Base-by-base conservation (phyloP, 2,797 vertebrate genomes). In the Mastacembelus armatus region DNA sequence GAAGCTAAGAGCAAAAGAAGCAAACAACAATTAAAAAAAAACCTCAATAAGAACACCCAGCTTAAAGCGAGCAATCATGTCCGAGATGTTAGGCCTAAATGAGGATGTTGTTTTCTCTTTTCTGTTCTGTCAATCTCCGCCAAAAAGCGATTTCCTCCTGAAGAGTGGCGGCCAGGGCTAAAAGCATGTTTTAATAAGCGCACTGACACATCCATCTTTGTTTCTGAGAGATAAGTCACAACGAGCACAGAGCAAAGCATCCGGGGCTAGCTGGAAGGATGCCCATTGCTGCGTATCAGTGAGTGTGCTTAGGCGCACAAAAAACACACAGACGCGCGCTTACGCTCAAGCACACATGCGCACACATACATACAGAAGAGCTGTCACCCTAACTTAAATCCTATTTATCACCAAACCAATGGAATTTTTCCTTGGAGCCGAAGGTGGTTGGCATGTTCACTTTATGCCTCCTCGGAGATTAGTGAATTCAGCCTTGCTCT, bases 101-200 rank as follows among this genome's bases (percentile, higher is more conserved):
- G 91, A 93, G 90, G 89, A 93, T 91, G 90, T 91, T 92, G 89
- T 92, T 92, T 91, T 92, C 82, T 90, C 81, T 85, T 84, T 81
- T 90, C 88, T 89, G 73, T 88, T 89, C 90, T 91, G 92, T 92
- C 92, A 93, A 92, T 94, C 92, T 92, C 83, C 40, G 78, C 84
- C 90, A 78, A 88, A 90, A 93, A 92, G 82, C 84, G 89, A 91
- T 93, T 92, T 90, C 85, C 89, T 91, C 88, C 86, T 82, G 86
- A 87, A 91, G 90, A 89, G 80, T 84, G 86, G 85, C 86, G 87
- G 89, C 89, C 75, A 75, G 77, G 88, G 89, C 89, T 93, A 92
- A 92, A 93, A 92, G 88, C 91, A 77, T 77, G 88, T 91, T 93
- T 93, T 94, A 94, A 94, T 94, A 94, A 94, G 91, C 90, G 33